Conservation (phyloP, 1,140 invertebrate genomes). For the Drosophila watanabei region DNA sequence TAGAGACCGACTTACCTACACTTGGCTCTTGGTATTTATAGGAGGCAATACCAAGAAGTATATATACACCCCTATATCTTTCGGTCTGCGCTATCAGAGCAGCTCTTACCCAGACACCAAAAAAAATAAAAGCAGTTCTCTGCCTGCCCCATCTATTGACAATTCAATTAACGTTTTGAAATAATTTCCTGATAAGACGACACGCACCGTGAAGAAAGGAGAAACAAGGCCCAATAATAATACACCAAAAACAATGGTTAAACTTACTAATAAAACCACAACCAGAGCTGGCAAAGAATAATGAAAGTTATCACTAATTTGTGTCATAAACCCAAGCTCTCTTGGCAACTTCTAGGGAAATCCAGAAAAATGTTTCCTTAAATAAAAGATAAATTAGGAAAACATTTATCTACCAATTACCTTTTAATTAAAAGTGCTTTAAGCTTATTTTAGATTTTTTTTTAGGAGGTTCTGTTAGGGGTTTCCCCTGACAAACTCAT, state of each 20-base stretch:
- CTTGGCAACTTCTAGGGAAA: not conserved
- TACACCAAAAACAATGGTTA: constrained; percentile 8
- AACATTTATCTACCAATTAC: not conserved
- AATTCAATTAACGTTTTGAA: constrained; percentile 83
- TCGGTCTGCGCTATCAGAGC: constrained; percentile 48
- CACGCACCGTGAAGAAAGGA: constrained; percentile 23
- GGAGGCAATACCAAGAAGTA: constrained; percentile 69
- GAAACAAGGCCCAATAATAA: constrained; percentile 36
- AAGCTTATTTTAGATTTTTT: too few relatives aligned
- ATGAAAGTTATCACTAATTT: constrained; percentile 13
- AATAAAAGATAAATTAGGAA: not conserved
- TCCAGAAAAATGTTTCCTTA: not conserved
- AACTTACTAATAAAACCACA: constrained; percentile 42
- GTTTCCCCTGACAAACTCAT: not conserved
- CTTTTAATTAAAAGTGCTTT: not conserved
- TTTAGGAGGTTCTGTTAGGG: not conserved
- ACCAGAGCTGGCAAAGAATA: constrained; percentile 1
- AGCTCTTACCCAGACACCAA: constrained; percentile 49
- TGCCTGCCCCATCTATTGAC: constrained; percentile 73
- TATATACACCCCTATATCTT: constrained; percentile 40
- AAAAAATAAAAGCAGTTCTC: constrained; percentile 23
- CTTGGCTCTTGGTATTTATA: constrained; percentile 70
- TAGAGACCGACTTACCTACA: constrained; percentile 64
- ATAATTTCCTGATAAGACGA: constrained; percentile 74
- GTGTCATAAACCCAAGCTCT: constrained; percentile 7